These are phyloP conservation scores for Huso huso DNA, from an alignment of 2,797 vertebrate species.

Conservation along the genomic window DNA sequence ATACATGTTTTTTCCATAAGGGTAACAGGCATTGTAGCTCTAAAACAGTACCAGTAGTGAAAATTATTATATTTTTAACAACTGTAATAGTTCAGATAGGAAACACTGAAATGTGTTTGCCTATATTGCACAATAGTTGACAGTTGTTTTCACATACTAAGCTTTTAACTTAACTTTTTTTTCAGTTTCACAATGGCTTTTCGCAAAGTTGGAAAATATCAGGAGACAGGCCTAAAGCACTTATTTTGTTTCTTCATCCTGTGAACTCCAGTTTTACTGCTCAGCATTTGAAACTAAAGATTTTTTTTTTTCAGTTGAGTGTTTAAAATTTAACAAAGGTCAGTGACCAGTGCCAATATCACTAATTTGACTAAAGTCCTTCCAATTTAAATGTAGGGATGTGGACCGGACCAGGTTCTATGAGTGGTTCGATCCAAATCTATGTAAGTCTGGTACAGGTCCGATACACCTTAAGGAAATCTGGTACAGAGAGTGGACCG, in stretches of 20 bases:
- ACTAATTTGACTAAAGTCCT: not conserved
- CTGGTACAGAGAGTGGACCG: too few relatives aligned
- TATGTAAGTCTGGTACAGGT: too few relatives aligned
- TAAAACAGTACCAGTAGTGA: not conserved
- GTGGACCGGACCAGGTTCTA: too few relatives aligned
- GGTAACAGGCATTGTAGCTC: too few relatives aligned
- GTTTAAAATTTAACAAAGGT: constrained; percentile 16
- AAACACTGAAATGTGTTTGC: constrained; percentile 62
- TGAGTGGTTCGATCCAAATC: too few relatives aligned
- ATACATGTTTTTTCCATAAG: too few relatives aligned
- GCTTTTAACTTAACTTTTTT: constrained; percentile 83
- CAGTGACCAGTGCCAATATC: constrained; percentile 12
- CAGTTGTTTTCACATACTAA: constrained; percentile 80
- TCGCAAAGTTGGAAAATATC: constrained; percentile 85
- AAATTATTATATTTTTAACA: constrained; percentile 18
- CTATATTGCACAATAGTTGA: constrained; percentile 68
- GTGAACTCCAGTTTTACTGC: constrained; percentile 33
- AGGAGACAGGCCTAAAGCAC: constrained; percentile 81
- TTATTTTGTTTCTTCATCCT: constrained; percentile 69
- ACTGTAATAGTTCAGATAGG: constrained; percentile 44
- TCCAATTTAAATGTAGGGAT: not conserved
- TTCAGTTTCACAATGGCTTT: constrained; percentile 69
- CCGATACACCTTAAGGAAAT: too few relatives aligned
- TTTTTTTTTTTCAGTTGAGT: constrained; percentile 34
- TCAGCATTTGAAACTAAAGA: constrained; percentile 47